phyloP scores from a whole-genome alignment of 2,113 vertebrate genomes.

The Ellobius talpinus region DNA sequence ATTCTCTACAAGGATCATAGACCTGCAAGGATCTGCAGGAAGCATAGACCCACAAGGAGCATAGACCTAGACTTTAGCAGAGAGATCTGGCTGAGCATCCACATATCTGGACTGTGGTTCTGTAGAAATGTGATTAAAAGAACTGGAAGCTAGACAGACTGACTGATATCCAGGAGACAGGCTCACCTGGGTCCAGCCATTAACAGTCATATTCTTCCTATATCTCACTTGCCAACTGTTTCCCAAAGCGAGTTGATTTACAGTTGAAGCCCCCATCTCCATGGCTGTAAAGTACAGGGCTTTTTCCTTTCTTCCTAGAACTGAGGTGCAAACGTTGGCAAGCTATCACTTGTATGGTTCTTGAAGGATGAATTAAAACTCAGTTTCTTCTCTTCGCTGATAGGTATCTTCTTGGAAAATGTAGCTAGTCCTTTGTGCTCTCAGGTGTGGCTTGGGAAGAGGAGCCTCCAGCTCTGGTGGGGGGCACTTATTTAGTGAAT shows the following conservation, averaged over 20 bases:
- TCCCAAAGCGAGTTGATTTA: background rate
- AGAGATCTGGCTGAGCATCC: background rate
- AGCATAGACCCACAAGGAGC: no score
- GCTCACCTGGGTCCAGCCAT: background rate
- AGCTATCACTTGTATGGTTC: constrained; percentile 20
- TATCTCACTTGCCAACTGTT: background rate
- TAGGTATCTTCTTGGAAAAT: background rate
- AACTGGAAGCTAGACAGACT: background rate
- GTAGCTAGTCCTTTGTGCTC: background rate
- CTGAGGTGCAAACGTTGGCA: background rate
- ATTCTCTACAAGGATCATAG: background rate
- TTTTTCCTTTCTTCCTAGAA: constrained; percentile 13
- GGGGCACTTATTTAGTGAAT: constrained; percentile 14
- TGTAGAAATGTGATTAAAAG: background rate
- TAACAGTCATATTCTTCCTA: background rate
- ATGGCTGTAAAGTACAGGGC: background rate
- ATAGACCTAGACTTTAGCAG: no score
- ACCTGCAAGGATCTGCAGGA: no score
- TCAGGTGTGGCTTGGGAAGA: constrained; percentile 31
- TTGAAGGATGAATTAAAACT: constrained; percentile 27
- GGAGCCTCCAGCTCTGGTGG: background rate
- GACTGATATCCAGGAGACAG: background rate
- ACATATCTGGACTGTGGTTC: background rate
- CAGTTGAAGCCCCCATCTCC: background rate
- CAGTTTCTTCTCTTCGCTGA: background rate